A percentile compares a stretch with the other conserved stretches of the same genome.
phyloP scores from a whole-genome alignment of 2,797 vertebrate genomes.

The Holocentrus rufus region DNA sequence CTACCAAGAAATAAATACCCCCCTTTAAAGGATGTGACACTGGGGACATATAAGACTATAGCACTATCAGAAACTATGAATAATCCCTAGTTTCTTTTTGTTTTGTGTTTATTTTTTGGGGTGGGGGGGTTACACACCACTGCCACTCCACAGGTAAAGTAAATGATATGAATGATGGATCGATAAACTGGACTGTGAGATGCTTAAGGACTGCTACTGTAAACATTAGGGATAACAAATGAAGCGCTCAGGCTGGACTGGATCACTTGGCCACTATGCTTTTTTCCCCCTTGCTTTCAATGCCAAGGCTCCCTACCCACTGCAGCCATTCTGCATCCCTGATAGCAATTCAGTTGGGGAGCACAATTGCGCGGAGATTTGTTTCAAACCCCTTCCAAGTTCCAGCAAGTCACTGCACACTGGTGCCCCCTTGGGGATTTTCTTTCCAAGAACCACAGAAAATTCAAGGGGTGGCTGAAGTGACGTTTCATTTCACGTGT shows the following conservation, averaged over 20 bases:
- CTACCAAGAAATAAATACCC: slow-evolving; percentile 34
- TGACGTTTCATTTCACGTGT: not conserved
- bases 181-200: slow-evolving; percentile 43
- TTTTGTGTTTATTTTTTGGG: slow-evolving; percentile 7
- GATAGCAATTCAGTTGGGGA: not conserved
- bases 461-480: not conserved
- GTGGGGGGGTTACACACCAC: slow-evolving; percentile 53
- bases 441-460: not conserved
- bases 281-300: slow-evolving; percentile 6
- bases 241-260: slow-evolving; percentile 51
- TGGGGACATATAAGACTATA: slow-evolving; percentile 5
- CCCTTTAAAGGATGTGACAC: too few species aligned
- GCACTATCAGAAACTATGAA: slow-evolving; percentile 35
- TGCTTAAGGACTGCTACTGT: slow-evolving; percentile 40
- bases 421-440: not conserved
- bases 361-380: not conserved
- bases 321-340: slow-evolving; percentile 1
- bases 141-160: slow-evolving; percentile 46
- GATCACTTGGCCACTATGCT: not conserved
- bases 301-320: slow-evolving; percentile 43
- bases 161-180: slow-evolving; percentile 47
- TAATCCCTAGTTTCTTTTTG: slow-evolving; percentile 21
- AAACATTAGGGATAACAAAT: slow-evolving; percentile 53
- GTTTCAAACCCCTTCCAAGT: too few species aligned
- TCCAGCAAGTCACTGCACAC: not conserved